Conservation (phyloP, 2,797 vertebrate genomes). For the Sebastes vulpes region DNA sequence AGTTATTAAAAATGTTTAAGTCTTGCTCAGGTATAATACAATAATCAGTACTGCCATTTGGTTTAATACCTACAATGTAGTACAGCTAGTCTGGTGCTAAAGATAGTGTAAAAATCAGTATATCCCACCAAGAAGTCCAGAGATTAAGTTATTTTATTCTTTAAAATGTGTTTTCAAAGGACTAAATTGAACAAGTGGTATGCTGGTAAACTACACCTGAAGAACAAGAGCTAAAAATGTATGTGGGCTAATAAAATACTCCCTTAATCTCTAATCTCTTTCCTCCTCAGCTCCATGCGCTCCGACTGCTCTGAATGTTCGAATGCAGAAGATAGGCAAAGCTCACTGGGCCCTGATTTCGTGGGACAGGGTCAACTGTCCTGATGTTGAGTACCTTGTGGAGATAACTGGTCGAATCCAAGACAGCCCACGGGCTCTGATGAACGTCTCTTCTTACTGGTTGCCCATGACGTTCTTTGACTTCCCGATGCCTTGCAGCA, state of each 20-base stretch:
- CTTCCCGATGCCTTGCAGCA: conserved; percentile 83
- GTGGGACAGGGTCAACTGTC: conserved; percentile 80
- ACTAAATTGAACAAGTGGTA: background rate
- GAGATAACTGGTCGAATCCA: conserved; percentile 71
- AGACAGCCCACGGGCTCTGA: conserved; percentile 51
- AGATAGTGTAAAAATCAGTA: background rate
- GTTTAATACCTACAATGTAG: background rate
- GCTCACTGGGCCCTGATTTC: conserved; percentile 66
- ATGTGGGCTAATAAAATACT: background rate
- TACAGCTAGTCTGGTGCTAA: background rate
- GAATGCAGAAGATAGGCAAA: conserved; percentile 54
- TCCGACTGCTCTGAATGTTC: conserved; percentile 60
- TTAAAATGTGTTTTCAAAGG: background rate
- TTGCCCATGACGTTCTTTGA: conserved; percentile 78
- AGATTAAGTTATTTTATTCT: background rate
- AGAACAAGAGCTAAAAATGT: background rate
- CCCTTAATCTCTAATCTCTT: background rate
- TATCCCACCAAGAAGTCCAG: background rate
- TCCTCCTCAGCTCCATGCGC: conserved; percentile 63
- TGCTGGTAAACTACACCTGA: background rate
- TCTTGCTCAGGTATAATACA: background rate
- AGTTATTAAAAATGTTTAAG: background rate
- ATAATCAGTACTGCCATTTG: background rate
- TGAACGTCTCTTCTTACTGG: conserved; percentile 84
- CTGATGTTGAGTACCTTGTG: conserved; percentile 73